These are phyloP conservation scores for Tetrapedia diversipes DNA, from an alignment of 2,888 invertebrate genomes.

Conservation along the genomic window DNA sequence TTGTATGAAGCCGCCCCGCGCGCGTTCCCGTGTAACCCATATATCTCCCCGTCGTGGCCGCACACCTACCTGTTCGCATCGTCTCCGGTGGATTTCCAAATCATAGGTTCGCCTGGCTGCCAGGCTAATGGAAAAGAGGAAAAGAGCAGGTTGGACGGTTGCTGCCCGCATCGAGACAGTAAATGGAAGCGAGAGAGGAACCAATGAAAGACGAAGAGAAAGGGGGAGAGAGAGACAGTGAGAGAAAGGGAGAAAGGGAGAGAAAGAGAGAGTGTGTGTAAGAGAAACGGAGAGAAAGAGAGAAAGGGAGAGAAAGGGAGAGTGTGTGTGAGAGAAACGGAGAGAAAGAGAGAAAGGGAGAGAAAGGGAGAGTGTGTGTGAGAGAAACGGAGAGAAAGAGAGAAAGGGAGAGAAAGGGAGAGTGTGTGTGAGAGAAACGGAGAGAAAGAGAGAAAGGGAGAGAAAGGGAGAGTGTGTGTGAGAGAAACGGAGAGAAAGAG, in stretches of 20 bases:
- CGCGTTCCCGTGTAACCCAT: slow-evolving; percentile 75
- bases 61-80: slow-evolving; percentile 63
- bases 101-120: slow-evolving; percentile 69
- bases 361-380: neutral
- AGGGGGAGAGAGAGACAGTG: neutral
- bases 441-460: too few species aligned
- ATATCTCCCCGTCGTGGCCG: slow-evolving; percentile 68
- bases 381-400: neutral
- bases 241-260: neutral
- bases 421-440: too few species aligned
- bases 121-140: slow-evolving; percentile 72
- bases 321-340: too few species aligned
- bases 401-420: neutral
- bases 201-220: too few species aligned
- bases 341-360: too few species aligned
- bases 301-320: neutral
- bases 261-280: neutral
- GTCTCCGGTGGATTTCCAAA: slow-evolving; percentile 70
- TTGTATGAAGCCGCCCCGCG: slow-evolving; percentile 76
- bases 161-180: slow-evolving; percentile 32
- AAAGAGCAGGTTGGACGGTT: slow-evolving; percentile 49
- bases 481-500: neutral
- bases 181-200: slow-evolving; percentile 25
- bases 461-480: neutral
- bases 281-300: slow-evolving; percentile 23